Percentiles rank a stretch among this genome's conserved stretches.
Conservation (phyloP, 2,113 vertebrate species). For the Odontesthes bonariensis region DNA sequence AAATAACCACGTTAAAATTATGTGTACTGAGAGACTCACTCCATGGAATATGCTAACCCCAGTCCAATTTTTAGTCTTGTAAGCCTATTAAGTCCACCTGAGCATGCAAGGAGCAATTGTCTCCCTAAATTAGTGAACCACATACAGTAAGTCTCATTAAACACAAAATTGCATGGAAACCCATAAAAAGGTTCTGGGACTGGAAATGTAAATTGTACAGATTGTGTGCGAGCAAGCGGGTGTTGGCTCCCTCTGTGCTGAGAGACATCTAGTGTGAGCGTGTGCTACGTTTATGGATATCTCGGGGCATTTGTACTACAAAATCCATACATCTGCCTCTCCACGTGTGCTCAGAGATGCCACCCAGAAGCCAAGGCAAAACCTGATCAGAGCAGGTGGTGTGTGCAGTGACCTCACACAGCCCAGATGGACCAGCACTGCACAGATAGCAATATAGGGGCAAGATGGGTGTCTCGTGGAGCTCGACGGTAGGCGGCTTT, state of each 20-base stretch:
- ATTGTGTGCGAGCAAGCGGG: slow-evolving; percentile 21
- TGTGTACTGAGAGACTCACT: slow-evolving; percentile 60
- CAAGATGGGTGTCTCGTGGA: slow-evolving; percentile 50
- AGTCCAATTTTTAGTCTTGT: slow-evolving; percentile 57
- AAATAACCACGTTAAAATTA: slow-evolving; percentile 29
- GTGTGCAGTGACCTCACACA: slow-evolving; percentile 79
- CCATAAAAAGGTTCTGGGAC: slow-evolving; percentile 43
- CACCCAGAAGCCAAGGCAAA: slow-evolving; percentile 62
- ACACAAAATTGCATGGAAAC: slow-evolving; percentile 70
- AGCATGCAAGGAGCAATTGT: slow-evolving; percentile 70
- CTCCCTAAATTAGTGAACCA: slow-evolving; percentile 71
- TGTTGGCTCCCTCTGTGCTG: not conserved
- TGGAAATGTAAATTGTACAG: slow-evolving; percentile 41
- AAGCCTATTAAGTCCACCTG: slow-evolving; percentile 69
- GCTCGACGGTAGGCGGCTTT: slow-evolving; percentile 41
- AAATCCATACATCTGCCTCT: slow-evolving; percentile 76
- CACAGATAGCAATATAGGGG: slow-evolving; percentile 55
- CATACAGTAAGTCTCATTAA: slow-evolving; percentile 73
- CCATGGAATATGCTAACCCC: slow-evolving; percentile 49
- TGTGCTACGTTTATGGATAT: slow-evolving; percentile 36
- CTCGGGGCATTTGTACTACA: slow-evolving; percentile 54
- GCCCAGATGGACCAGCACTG: slow-evolving; percentile 75
- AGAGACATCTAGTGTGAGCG: slow-evolving; percentile 26
- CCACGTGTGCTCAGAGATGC: slow-evolving; percentile 50
- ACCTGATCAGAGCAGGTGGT: slow-evolving; percentile 76